Base-by-base conservation (phyloP, 2,797 vertebrate genomes). In the Oreonectes daqikongensis region DNA sequence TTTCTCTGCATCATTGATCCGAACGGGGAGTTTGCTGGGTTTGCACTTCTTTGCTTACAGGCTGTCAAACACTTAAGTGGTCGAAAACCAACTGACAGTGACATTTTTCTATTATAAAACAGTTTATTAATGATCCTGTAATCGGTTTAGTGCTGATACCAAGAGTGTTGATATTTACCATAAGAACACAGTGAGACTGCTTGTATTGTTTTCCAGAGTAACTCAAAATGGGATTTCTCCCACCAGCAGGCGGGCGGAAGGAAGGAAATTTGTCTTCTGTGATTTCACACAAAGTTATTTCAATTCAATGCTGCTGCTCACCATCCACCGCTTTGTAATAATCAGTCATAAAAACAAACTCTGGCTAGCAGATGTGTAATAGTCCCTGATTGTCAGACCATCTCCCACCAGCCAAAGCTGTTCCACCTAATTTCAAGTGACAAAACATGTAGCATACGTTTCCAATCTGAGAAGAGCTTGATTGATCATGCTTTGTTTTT, bases 401-500 rank as follows among this genome's bases (percentile, higher is more conserved):
- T 77, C 66, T 77, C 55, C 44, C 42, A 52, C 22, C 42, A 52
- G 55, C 30, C 57, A 61, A 69, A 52, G 32, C 66, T 69, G 73
- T 69, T 77, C 66, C 57, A 52, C 20, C 55, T 77, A 77, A 77
- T 69, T 69, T 66, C 75, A 61, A 77, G 66, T 69, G 66, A 69
- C 66, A 69, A 69, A 77, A 69, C 55, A 35, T 18, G 71, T 50
- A n/a, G 30, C 72, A 63, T 77, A 38, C 1, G 44, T 55, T 69
- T 48, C 28, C 44, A 63, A 69, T 77, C 20, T 6, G 12, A n/a
- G 55, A 69, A 35, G 66, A 77, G 55, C 57, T 14, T 14, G 57
- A 69, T 52, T 69, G 75, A 69, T 68, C 52, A 60, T 61, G 75
- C 66, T 69, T 77, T 77, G 66, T 69, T 77, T 77, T 77, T 77